A percentile compares a stretch with the other conserved stretches of the same genome.
Evolutionary conservation across 2,888 invertebrate genomes (phyloP).

Genomic region (Hirtodrosophila alboralis): DNA sequence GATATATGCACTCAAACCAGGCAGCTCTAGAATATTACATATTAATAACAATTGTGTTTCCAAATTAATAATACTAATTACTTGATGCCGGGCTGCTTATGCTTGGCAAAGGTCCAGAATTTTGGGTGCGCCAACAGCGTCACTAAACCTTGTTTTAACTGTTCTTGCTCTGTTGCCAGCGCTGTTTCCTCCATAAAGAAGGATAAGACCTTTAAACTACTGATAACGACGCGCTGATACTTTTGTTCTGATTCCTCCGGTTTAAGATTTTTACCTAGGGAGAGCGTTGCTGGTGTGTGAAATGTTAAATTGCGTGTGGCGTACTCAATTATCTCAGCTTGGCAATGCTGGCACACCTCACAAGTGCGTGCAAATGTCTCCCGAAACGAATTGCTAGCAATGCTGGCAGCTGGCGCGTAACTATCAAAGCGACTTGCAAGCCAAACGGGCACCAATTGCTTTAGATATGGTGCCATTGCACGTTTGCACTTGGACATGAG

Average conservation of each 20-base stretch:
- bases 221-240: constrained; percentile 87
- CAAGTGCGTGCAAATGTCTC: constrained; percentile 93
- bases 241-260: constrained; percentile 89
- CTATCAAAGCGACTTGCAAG: constrained; percentile 93
- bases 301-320: constrained; percentile 89
- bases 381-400: constrained; percentile 88
- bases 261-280: constrained; percentile 85
- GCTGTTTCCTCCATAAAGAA: constrained; percentile 87
- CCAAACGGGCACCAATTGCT: constrained; percentile 92
- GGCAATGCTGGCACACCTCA: constrained; percentile 93
- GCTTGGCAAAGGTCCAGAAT: constrained; percentile 90
- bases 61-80: constrained; percentile 27
- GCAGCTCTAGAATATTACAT: constrained; percentile 84
- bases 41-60: too few relatives aligned
- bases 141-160: constrained; percentile 82
- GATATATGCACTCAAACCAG: constrained; percentile 88
- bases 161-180: constrained; percentile 82
- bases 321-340: constrained; percentile 90
- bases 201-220: constrained; percentile 88
- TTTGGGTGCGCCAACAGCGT: constrained; percentile 86
- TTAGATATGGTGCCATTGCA: constrained; percentile 91
- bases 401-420: constrained; percentile 92
- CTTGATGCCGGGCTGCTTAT: constrained; percentile 85
- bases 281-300: constrained; percentile 86
- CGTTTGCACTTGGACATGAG: constrained; percentile 89